Evolutionary conservation across 2,113 vertebrate species (phyloP).

Genomic region (Chelonoidis abingdonii): DNA sequence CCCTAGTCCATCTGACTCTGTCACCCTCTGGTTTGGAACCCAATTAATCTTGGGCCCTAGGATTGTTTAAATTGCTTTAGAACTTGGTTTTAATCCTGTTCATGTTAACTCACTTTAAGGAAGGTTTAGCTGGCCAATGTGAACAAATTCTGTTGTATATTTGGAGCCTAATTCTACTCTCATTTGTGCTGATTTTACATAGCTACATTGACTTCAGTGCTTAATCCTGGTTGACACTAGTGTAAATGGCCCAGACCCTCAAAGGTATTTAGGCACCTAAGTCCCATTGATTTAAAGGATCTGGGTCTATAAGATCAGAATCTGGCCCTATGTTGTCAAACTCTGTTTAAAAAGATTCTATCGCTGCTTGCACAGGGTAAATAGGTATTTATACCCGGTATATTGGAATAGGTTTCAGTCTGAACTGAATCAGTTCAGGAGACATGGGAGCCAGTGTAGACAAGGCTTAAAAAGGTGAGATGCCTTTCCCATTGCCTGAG

Average conservation of each 20-base stretch:
- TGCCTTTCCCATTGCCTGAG: constrained; percentile 36
- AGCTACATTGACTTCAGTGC: neutral
- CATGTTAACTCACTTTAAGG: neutral
- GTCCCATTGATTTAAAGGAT: neutral
- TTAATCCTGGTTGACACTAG: neutral
- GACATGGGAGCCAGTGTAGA: neutral
- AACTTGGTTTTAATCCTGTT: constrained; percentile 55
- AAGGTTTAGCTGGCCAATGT: constrained; percentile 38
- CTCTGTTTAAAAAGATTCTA: neutral
- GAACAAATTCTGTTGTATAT: constrained; percentile 38
- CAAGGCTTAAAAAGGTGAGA: constrained; percentile 23
- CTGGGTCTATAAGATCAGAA: neutral
- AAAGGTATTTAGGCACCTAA: neutral
- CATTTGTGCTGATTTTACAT: constrained; percentile 51
- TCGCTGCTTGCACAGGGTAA: neutral
- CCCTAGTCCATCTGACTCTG: constrained; percentile 37
- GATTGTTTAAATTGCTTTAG: constrained; percentile 1
- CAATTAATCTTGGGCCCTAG: constrained; percentile 30
- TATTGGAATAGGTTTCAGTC: neutral
- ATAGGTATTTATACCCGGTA: neutral
- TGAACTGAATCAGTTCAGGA: neutral
- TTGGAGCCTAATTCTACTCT: constrained; percentile 33
- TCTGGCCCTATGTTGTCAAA: neutral
- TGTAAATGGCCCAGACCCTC: neutral
- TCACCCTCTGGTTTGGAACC: constrained; percentile 37